Conservation (phyloP, 2,797 vertebrate species). For the Danio albolineatus region DNA sequence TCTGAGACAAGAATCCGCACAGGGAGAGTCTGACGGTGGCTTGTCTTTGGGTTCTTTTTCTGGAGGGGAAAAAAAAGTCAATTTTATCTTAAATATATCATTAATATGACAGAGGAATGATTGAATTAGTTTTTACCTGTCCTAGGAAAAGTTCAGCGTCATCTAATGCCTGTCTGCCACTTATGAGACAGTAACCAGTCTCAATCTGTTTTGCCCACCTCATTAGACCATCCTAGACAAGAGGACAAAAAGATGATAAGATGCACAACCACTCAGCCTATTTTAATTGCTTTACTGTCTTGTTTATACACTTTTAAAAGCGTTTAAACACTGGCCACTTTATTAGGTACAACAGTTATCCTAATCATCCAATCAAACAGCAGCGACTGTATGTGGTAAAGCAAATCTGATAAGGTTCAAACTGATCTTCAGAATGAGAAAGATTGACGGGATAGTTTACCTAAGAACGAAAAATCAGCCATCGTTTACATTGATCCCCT, state of each 20-base stretch:
- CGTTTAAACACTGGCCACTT: no score
- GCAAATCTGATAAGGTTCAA: no score
- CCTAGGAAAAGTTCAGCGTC: conserved; percentile 83
- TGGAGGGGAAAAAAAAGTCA: conserved; percentile 64
- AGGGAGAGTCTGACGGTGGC: conserved; percentile 72
- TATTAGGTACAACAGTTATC: no score
- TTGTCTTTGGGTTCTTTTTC: conserved; percentile 81
- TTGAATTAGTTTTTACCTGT: conserved; percentile 70
- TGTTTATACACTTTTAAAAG: neutral
- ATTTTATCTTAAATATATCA: conserved; percentile 19
- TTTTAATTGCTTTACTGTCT: neutral
- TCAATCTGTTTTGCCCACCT: conserved; percentile 89
- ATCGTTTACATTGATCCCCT: no score
- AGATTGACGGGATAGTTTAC: no score
- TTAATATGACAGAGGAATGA: neutral
- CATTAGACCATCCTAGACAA: conserved; percentile 85
- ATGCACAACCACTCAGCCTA: neutral
- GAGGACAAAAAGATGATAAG: conserved; percentile 29
- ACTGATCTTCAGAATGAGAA: no score
- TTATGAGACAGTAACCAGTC: conserved; percentile 84
- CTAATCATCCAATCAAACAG: no score
- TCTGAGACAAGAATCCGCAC: conserved; percentile 82
- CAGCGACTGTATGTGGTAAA: no score
- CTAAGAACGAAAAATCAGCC: no score
- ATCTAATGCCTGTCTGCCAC: conserved; percentile 82